Conservation (phyloP, 2,113 vertebrate genomes). For the Progne subis region DNA sequence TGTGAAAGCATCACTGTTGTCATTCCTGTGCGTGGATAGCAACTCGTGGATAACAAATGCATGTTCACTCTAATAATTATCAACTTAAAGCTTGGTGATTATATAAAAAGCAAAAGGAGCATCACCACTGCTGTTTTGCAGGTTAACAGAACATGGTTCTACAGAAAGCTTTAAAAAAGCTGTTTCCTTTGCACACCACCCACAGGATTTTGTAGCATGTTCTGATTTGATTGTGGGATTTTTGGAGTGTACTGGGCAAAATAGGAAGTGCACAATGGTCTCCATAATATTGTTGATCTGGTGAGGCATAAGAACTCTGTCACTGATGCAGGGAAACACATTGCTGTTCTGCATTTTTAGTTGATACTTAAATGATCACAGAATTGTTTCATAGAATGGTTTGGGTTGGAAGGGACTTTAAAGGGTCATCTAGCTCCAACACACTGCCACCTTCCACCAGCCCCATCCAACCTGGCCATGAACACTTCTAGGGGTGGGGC, state of each 20-base stretch:
- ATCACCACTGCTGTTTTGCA: neutral
- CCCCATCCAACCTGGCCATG: neutral
- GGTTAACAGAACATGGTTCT: neutral
- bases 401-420: neutral
- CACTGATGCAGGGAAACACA: neutral
- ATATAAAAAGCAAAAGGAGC: neutral
- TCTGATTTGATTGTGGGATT: neutral
- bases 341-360: neutral
- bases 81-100: neutral
- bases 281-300: neutral
- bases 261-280: neutral
- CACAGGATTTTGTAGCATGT: neutral
- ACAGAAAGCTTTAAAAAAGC: neutral
- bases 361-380: neutral
- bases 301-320: neutral
- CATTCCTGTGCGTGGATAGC: neutral
- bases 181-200: neutral
- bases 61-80: neutral
- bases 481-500: neutral
- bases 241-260: neutral
- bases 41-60: neutral
- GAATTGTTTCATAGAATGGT: neutral
- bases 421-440: neutral
- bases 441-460: neutral
- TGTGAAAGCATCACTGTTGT: neutral